Base-by-base conservation (phyloP, 1,140 invertebrate species). In the Physella acuta region DNA sequence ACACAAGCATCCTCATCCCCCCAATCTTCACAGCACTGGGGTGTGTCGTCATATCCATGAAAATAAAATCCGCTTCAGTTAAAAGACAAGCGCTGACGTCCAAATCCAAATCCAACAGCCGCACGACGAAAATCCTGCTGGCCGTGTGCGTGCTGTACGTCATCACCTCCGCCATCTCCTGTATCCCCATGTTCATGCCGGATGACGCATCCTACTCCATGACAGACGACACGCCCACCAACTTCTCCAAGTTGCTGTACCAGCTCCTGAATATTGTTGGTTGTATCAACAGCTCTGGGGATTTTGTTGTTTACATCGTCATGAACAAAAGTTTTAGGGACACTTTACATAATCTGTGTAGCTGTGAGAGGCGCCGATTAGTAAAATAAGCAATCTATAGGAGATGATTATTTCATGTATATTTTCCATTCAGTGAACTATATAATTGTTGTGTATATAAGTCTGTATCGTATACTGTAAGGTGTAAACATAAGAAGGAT, bases 81-180 rank as follows among this genome's bases (percentile, higher is more conserved):
- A 51, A 36, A 11, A 14, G 62, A 8, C 4, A 14, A 16, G 31
- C 24, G 26, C 51, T 65, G 49, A 65, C 30, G n/a, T 30, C 24
- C 24, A 3, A 30, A 16, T 24, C 30, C 20, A 30, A 49, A 26
- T 33, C 26, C 26, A 44, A 26, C 60, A 14, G 44, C 14, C 60
- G 62, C 5, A 65, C 62, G 30, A 65, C 62, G 1, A 65, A 65
- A 34, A 65, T 28, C 4, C 49, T 65, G 28, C 44, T 65, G 20
- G 30, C 34, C 14, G 26, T 65, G 44, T 65, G 62, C n/a, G 39
- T n/a, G n/a, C n/a, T n/a, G n/a, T n/a, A n/a, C n/a, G n/a, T n/a
- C n/a, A n/a, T 53, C 4, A 30, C 52, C 20, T 65, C 51, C 31
- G 44, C 60, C 1, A n/a, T 62, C 26, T 30, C 36, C 20, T 62